Evolutionary conservation across 2,113 vertebrate genomes (phyloP).

Genomic region (Albula goreensis): DNA sequence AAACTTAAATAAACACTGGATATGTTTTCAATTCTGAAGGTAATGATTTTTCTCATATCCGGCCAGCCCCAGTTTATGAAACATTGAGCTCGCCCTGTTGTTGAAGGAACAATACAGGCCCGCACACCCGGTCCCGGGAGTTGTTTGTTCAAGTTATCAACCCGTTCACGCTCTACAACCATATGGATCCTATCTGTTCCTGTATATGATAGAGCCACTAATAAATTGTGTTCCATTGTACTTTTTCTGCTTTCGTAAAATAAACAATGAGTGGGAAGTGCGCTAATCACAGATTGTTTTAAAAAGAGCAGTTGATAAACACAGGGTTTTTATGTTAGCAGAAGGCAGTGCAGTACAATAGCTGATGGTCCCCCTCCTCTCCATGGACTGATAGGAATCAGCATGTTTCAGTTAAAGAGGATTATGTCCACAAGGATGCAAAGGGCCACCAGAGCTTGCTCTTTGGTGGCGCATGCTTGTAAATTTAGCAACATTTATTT

Average conservation of each 20-base stretch:
- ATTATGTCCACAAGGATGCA: neutral
- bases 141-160: conserved; percentile 29
- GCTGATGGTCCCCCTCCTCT: neutral
- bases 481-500: neutral
- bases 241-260: conserved; percentile 30
- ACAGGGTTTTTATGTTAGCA: neutral
- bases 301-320: neutral
- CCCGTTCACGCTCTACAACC: conserved; percentile 29
- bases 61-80: conserved; percentile 3
- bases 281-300: conserved; percentile 12
- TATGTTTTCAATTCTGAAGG: conserved; percentile 24
- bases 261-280: conserved; percentile 14
- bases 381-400: neutral
- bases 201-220: conserved; percentile 23
- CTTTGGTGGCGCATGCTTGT: neutral
- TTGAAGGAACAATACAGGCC: conserved; percentile 24
- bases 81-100: neutral
- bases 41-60: conserved; percentile 32
- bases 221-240: conserved; percentile 20
- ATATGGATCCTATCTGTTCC: conserved; percentile 32
- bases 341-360: neutral
- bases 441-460: neutral
- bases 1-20: conserved; percentile 28
- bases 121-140: neutral
- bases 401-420: neutral